A percentile compares a stretch with the other conserved stretches of the same genome.
Conservation (phyloP, 2,113 vertebrate species). For the Notiomystis cincta region DNA sequence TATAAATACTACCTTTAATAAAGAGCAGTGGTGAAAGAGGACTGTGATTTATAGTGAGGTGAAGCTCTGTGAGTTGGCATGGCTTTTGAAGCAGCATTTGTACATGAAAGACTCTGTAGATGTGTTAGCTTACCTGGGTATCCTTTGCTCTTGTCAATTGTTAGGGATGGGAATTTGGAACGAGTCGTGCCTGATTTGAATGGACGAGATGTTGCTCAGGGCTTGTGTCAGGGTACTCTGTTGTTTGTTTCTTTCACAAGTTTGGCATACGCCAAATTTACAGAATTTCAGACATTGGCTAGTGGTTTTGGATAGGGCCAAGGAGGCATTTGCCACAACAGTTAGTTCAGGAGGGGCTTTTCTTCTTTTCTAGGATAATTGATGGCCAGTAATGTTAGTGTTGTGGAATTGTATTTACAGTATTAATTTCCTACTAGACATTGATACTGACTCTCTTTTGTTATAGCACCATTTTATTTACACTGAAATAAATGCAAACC, state of each 20-base stretch:
- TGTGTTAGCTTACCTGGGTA: neutral
- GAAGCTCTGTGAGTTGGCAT: neutral
- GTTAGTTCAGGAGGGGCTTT: neutral
- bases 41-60: neutral
- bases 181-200: fast-evolving
- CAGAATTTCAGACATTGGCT: neutral
- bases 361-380: neutral
- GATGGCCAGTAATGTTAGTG: neutral
- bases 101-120: fast-evolving
- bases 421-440: neutral
- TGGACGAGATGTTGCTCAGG: neutral
- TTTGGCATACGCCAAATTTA: neutral
- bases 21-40: neutral
- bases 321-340: neutral
- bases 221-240: neutral
- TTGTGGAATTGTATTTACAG: neutral
- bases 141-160: neutral
- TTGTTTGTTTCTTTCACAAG: neutral
- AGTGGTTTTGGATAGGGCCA: neutral
- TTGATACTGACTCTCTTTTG: neutral
- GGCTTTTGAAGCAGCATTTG: neutral
- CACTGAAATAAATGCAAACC: neutral
- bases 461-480: neutral
- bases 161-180: neutral
- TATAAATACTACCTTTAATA: constrained; percentile 2